Evolutionary conservation across 2,797 vertebrate genomes (phyloP), one percentile per base, ranked within the genome.

Genomic region (Bradypus variegatus): DNA sequence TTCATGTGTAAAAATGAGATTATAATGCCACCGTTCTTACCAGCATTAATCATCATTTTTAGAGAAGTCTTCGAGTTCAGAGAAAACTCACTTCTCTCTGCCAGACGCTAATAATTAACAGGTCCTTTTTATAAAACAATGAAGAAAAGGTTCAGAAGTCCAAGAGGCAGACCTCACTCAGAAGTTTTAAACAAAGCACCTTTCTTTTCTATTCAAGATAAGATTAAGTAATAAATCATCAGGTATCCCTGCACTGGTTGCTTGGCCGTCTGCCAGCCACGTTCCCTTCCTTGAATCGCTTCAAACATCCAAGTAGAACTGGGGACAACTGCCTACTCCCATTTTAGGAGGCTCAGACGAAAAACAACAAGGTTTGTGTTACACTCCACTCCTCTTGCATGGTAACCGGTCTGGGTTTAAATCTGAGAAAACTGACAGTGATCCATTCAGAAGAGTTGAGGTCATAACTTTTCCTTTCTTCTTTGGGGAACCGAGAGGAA

Each of bases 191-290:
- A 92, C 75, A 92, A 89, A 94, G 86, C 62, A 19, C 53, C n/a
- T 91, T 92, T 93, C 75, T 93, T 72, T 90, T 78, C 67, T 33
- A n/a, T 38, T 89, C 87, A 67, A 88, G 92, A 93, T 94, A 86
- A 87, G 89, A 88, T 89, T 70, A 60, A 86, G 23, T 65, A 50
- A 78, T 72, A 91, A 93, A 72, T 86, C 79, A 69, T 76, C 41
- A 50, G 38, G 50, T 67, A 69, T 27, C 69, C 87, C 64, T 77
- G 77, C 33, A 87, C 76, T 14, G 29, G 18, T 80, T 86, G 67
- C 86, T 84, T 83, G 23, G 36, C 25, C 67, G 45, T 67, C 80
- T 90, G 27, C 70, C 91, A 88, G 91, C 73, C 36, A 84, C 3
- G 11, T 92, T 80, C 80, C 73, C 36, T 78, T 80, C 86, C 73